Base-by-base conservation (phyloP, 1,140 invertebrate genomes). In the Oncopeltus fasciatus region DNA sequence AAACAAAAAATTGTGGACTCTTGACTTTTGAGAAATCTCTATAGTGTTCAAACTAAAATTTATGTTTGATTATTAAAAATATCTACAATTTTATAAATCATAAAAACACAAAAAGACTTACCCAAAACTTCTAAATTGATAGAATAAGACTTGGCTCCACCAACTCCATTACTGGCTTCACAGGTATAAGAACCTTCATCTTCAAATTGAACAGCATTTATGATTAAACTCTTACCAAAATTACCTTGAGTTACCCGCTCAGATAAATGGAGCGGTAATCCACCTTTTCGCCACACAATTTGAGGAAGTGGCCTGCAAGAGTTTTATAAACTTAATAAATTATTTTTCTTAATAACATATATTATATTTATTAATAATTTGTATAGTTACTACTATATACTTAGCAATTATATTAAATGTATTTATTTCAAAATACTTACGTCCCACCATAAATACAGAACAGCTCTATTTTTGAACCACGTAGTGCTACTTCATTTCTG, bases 371-470 rank as follows among this genome's bases (percentile, higher is more conserved):
- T n/a, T n/a, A n/a, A n/a, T n/a, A n/a, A n/a, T n/a, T n/a, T n/a
- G n/a, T n/a, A n/a, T n/a, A n/a, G n/a, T n/a, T n/a, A n/a, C n/a
- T n/a, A n/a, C n/a, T n/a, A n/a, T n/a, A n/a, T n/a, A n/a, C n/a
- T n/a, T n/a, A n/a, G n/a, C n/a, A n/a, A n/a, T n/a, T n/a, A n/a
- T n/a, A n/a, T n/a, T n/a, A n/a, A n/a, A n/a, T n/a, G n/a, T n/a
- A n/a, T n/a, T n/a, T n/a, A n/a, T 58, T 64, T 68, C 31, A 56
- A 65, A 66, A 62, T 69, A 84, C 83, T 83, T 76, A 86, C 77
- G 91, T 94, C 68, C 92, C 92, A 68, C 91, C 91, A 74, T 79
- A 92, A 68, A 95, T 94, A 71, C 92, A 95, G 71, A 83, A 93
- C 1, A 95, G 69, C 70, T 88, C 85, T 2, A 88, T 81, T 66